These are phyloP conservation scores for Lepidocyrtoides sp. DNA, from an alignment of 2,888 invertebrate genomes.

Conservation along the genomic window DNA sequence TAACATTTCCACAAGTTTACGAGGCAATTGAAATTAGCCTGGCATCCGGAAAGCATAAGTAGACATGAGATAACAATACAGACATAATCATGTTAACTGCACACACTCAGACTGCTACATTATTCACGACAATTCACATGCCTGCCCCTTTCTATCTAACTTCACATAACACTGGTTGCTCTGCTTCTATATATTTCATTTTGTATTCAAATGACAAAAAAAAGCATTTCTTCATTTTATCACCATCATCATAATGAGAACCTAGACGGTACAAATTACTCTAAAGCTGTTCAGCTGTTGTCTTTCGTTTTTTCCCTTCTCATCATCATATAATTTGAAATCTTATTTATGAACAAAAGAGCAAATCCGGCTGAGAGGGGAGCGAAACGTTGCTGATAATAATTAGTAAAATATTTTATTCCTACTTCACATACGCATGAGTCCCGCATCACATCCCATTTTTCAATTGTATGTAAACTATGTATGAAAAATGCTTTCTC, in stretches of 20 bases:
- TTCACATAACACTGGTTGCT: background rate
- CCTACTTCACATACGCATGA: slow-evolving; percentile 47
- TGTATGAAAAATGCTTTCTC: slow-evolving; percentile 46
- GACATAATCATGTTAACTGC: slow-evolving; percentile 1
- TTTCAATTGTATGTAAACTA: slow-evolving; percentile 36
- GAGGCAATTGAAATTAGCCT: slow-evolving; percentile 62
- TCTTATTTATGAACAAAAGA: slow-evolving; percentile 63
- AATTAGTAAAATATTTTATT: slow-evolving; percentile 31
- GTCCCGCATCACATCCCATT: background rate
- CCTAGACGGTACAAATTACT: slow-evolving; percentile 58
- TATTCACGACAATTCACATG: background rate
- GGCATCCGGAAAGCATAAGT: slow-evolving; percentile 68
- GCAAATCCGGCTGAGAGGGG: slow-evolving; percentile 47
- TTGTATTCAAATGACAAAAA: background rate
- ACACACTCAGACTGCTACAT: background rate
- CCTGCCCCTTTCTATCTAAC: background rate
- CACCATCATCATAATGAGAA: slow-evolving; percentile 22
- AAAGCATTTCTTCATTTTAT: background rate
- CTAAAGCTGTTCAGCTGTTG: slow-evolving; percentile 9
- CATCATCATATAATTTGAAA: slow-evolving; percentile 56
- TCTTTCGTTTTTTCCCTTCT: slow-evolving; percentile 6
- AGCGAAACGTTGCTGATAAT: slow-evolving; percentile 9
- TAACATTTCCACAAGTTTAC: slow-evolving; percentile 55
- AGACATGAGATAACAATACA: slow-evolving; percentile 39
- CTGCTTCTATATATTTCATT: background rate